A percentile compares a stretch with the other conserved stretches of the same genome.
phyloP scores from a whole-genome alignment of 2,888 invertebrate species.

The Tenthredo amoena region DNA sequence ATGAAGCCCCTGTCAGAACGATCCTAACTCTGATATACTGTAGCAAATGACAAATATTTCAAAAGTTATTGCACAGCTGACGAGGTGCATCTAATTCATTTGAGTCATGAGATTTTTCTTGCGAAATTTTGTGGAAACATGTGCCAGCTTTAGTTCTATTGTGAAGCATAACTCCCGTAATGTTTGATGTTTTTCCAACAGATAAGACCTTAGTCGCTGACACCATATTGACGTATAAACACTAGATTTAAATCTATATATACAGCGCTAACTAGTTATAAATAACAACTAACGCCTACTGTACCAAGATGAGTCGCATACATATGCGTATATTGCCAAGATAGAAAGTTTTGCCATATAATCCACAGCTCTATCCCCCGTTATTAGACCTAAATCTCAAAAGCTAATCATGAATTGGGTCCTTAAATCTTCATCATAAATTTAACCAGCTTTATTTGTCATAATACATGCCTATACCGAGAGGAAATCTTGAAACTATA shows the following conservation, averaged over 20 bases:
- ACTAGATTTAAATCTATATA: neutral
- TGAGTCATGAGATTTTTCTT: too few species aligned
- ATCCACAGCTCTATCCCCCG: neutral
- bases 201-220: neutral
- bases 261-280: neutral
- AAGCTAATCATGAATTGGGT: neutral
- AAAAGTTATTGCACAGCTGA: too few species aligned
- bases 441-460: neutral
- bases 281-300: slow-evolving; percentile 1
- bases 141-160: neutral
- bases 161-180: neutral
- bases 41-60: too few species aligned
- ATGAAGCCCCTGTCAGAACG: too few species aligned
- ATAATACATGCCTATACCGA: neutral
- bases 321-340: neutral
- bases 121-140: neutral
- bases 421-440: neutral
- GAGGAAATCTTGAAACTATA: too few species aligned
- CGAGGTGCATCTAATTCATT: too few species aligned
- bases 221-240: neutral
- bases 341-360: too few species aligned
- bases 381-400: neutral
- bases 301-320: neutral
- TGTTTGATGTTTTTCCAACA: neutral
- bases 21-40: too few species aligned